These are phyloP conservation scores for Melipona quadrifasciata DNA, from an alignment of 1,140 invertebrate genomes.

Conservation along the genomic window DNA sequence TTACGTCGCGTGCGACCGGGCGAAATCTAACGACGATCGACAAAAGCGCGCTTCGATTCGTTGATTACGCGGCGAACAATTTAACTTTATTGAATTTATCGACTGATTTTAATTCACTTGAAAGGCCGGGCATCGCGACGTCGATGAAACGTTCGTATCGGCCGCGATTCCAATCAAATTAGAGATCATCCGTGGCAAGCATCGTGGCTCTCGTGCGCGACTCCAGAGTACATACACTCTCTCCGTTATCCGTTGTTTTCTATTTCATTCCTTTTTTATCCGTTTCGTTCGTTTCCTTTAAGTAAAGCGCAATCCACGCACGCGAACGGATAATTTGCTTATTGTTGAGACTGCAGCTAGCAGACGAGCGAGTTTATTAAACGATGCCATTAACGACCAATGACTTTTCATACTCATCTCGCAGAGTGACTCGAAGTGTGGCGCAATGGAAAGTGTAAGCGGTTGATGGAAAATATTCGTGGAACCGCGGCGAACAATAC, in stretches of 20 bases:
- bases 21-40: neutral
- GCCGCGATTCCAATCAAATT: conserved; percentile 37
- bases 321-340: conserved; percentile 40
- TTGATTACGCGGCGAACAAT: conserved; percentile 18
- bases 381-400: neutral
- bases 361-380: neutral
- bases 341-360: neutral
- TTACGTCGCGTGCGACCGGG: neutral
- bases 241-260: neutral
- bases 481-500: neutral
- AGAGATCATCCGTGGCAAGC: conserved; percentile 24
- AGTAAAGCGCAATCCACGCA: conserved; percentile 8
- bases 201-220: neutral
- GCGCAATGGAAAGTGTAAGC: neutral
- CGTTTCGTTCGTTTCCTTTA: neutral
- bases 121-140: conserved; percentile 3
- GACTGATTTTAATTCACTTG: conserved; percentile 39
- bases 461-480: neutral
- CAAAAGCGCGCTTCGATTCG: neutral
- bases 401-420: neutral
- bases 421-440: neutral
- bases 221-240: no score
- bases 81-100: conserved; percentile 32
- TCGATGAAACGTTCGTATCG: neutral
- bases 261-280: neutral